These are phyloP conservation scores for Semotilus atromaculatus DNA, from an alignment of 2,797 vertebrate genomes.

Conservation along the genomic window DNA sequence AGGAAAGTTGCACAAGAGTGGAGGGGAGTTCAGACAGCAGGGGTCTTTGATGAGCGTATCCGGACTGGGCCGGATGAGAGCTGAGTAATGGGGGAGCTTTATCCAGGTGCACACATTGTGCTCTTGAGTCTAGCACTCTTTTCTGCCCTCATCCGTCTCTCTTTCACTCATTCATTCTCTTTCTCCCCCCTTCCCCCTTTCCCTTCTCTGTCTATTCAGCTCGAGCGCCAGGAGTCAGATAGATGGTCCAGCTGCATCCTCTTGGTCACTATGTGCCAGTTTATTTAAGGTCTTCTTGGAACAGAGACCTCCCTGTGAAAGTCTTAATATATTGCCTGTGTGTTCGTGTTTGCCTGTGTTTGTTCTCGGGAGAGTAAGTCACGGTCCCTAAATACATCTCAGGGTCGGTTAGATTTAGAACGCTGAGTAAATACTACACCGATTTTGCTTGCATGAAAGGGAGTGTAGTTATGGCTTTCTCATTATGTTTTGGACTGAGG, in stretches of 20 bases:
- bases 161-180: constrained; percentile 28
- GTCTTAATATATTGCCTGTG: constrained; percentile 47
- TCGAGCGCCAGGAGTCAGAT: constrained; percentile 52
- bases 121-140: constrained; percentile 45
- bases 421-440: background rate
- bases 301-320: constrained; percentile 57
- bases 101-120: constrained; percentile 64
- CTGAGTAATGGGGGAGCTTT: constrained; percentile 49
- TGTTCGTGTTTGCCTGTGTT: constrained; percentile 42
- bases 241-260: constrained; percentile 64
- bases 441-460: constrained; percentile 10
- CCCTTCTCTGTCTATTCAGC: constrained; percentile 45
- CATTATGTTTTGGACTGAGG: constrained; percentile 1
- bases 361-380: constrained; percentile 23
- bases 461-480: constrained; percentile 23
- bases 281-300: constrained; percentile 53
- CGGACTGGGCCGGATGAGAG: constrained; percentile 53
- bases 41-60: constrained; percentile 57
- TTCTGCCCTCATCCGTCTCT: constrained; percentile 47
- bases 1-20: constrained; percentile 44
- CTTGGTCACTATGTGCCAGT: constrained; percentile 56
- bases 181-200: constrained; percentile 26
- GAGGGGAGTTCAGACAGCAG: constrained; percentile 49
- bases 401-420: constrained; percentile 28
- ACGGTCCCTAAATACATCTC: constrained; percentile 45